A percentile compares a stretch with the other conserved stretches of the same genome.
These are phyloP conservation scores for Rhingia campestris DNA, from an alignment of 2,888 invertebrate species.

Conservation along the genomic window DNA sequence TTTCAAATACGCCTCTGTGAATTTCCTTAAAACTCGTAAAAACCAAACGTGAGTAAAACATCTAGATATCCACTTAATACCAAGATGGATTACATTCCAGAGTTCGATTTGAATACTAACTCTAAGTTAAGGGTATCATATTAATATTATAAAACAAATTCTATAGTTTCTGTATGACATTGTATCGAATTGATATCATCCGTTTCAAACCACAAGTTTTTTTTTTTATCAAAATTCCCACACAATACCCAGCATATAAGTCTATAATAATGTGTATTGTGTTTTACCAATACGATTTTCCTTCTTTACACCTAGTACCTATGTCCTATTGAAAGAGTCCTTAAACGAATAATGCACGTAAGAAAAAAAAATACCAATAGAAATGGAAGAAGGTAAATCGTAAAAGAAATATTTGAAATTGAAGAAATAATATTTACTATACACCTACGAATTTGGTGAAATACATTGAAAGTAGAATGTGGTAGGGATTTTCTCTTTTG, in stretches of 20 bases:
- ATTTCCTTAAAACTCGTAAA: too few relatives aligned
- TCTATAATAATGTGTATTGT: conserved; percentile 17
- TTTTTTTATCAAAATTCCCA: conserved; percentile 67
- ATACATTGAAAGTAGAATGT: conserved; percentile 28
- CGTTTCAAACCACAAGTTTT: conserved; percentile 49
- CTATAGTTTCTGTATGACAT: not conserved
- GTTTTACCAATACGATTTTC: conserved; percentile 19
- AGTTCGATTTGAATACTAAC: too few relatives aligned
- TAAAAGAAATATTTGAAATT: conserved; percentile 62
- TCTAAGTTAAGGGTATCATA: not conserved
- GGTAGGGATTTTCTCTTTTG: conserved; percentile 25
- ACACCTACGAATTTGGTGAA: conserved; percentile 19
- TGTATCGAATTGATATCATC: conserved; percentile 42
- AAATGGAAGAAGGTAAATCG: conserved; percentile 44
- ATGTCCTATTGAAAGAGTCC: conserved; percentile 39
- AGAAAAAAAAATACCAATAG: conserved; percentile 1
- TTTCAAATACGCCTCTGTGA: too few relatives aligned
- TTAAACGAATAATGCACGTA: conserved; percentile 37
- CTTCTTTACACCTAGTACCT: conserved; percentile 32
- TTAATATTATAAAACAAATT: not conserved
- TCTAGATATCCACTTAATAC: too few relatives aligned
- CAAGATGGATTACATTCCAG: too few relatives aligned
- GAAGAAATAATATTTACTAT: conserved; percentile 57
- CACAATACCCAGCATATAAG: conserved; percentile 63
- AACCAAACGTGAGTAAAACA: too few relatives aligned